Conservation (phyloP, 2,888 invertebrate species). For the Sinohyriopsis cumingii region DNA sequence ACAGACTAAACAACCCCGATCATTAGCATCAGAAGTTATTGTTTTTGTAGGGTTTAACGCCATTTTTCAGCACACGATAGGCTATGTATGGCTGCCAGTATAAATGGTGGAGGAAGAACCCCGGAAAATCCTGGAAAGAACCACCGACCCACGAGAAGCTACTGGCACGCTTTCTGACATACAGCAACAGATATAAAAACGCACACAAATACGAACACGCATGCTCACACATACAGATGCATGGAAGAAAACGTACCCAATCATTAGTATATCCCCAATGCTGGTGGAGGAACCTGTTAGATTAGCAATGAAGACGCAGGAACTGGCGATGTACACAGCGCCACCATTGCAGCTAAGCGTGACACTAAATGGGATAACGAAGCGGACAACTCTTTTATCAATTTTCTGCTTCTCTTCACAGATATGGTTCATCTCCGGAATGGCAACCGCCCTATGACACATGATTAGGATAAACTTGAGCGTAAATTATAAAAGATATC, state of each 20-base stretch:
- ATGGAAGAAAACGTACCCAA: conserved; percentile 48
- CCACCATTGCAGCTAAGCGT: conserved; percentile 65
- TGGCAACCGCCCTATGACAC: conserved; percentile 55
- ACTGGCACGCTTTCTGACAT: too few species aligned
- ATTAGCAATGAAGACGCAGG: conserved; percentile 57
- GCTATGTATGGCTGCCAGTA: too few species aligned
- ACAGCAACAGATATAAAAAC: background rate
- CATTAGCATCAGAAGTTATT: too few species aligned
- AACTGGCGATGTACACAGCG: conserved; percentile 57
- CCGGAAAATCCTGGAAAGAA: too few species aligned
- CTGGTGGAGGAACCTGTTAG: conserved; percentile 37
- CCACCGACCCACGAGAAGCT: too few species aligned
- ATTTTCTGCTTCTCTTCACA: conserved; percentile 56
- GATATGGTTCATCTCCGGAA: conserved; percentile 61
- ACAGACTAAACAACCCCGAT: too few species aligned
- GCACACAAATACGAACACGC: background rate
- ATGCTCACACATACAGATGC: background rate
- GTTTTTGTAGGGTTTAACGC: too few species aligned
- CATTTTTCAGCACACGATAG: too few species aligned
- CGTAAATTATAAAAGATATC: too few species aligned
- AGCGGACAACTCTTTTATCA: conserved; percentile 53
- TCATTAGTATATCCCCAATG: conserved; percentile 40
- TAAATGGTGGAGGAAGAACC: too few species aligned
- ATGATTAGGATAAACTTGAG: background rate
- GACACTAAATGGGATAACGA: conserved; percentile 61